Base-by-base conservation (phyloP, 1,140 invertebrate species). In the Calephelis nemesis region DNA sequence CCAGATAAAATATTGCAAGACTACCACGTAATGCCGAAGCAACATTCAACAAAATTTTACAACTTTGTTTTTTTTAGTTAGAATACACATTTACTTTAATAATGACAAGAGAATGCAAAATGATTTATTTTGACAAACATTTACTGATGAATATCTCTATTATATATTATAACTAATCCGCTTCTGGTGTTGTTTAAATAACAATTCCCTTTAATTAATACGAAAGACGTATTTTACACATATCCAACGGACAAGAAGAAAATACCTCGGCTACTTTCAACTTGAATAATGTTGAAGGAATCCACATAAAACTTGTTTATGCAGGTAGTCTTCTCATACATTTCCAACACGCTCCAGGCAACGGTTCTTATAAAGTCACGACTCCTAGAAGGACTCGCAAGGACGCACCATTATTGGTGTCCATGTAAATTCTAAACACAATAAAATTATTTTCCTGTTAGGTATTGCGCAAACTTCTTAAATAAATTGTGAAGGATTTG, bases 321-420 rank as follows among this genome's bases (percentile, higher is more conserved):
- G 52, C 52, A 58, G 52, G 52, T 39, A 58, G 52, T 30, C 52
- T 39, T 58, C 19, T 58, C 52, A 58, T 58, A 58, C 52, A 58
- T 58, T 58, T 58, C 52, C 19, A 58, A 39, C 65, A 69, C 67
- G 79, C 83, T 78, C 54, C 63, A 74, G 76, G 79, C 79, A 76
- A 82, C 79, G 74, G 67, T 72, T 72, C 65, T 74, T 79, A 58
- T 39, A 54, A 30, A 58, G 52, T 85, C 85, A 87, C 83, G 84
- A 85, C 82, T 84, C 80, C 82, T 78, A 80, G 79, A 82, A 84
- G 84, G 78, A 77, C 81, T 79, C 73, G 70, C 82, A 85, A 83
- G 78, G 80, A 77, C 80, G 74, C 79, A 67, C 52, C 52, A 58
- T 58, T 58, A 58, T 58, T 58, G 52, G 52, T 39, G 52, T 58